These are phyloP conservation scores for Zalophus californianus DNA, from an alignment of 2,797 vertebrate species.

Conservation along the genomic window DNA sequence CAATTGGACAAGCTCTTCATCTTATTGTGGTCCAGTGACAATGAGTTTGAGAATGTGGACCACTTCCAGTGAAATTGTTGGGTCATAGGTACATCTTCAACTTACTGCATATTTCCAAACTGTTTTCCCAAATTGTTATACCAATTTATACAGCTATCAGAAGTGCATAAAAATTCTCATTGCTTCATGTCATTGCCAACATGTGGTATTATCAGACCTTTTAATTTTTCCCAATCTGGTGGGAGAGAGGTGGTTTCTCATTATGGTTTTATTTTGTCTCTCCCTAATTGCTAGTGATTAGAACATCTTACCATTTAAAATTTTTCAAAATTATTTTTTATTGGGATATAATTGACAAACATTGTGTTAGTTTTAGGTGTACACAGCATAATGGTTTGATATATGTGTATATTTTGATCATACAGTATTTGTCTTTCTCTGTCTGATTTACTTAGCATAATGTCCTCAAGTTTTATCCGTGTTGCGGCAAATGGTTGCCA, in stretches of 20 bases:
- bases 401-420: background rate
- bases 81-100: background rate
- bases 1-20: background rate
- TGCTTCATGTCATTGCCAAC: background rate
- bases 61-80: background rate
- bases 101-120: background rate
- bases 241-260: background rate
- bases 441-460: background rate
- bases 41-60: background rate
- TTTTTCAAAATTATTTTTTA: background rate
- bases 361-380: background rate
- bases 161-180: background rate
- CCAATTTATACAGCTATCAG: background rate
- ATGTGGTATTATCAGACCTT: background rate
- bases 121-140: background rate
- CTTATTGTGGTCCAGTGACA: background rate
- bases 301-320: background rate
- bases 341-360: background rate
- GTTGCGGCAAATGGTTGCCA: background rate
- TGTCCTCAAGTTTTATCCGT: background rate
- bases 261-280: slow-evolving; percentile 20
- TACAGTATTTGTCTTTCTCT: background rate
- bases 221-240: background rate
- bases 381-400: background rate
- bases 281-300: background rate